Evolutionary conservation across 2,797 vertebrate species (phyloP), one percentile per base, ranked within the genome.

Genomic region (Paedocypris micromegethes): DNA sequence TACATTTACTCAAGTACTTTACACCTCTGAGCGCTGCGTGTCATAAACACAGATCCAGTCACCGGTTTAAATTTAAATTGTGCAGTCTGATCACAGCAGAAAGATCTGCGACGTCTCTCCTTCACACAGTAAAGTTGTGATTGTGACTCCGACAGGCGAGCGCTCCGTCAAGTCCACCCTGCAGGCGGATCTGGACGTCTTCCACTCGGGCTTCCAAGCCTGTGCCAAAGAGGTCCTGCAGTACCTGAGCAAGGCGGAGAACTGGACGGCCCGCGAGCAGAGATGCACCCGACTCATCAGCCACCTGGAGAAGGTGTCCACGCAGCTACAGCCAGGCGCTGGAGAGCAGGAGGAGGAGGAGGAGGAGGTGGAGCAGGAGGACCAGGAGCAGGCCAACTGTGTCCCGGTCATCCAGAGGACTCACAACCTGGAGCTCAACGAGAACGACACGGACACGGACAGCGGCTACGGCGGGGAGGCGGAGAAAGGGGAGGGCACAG

Each of bases 381-480:
- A 54, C 5, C 89, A 82, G 41, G 93, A 88, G 81, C 92, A 91
- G 39, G 85, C 93, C 37, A 92, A 94, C 86, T 96, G 96, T 37
- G 96, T 98, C 51, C 94, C 96, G 0, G 95, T 98, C 82, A 98
- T 98, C 75, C 96, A 95, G 89, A 91, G 94, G 89, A 95, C 93
- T 86, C 94, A 94, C 54, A 84, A 83, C 39, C 86, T 88, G 67
- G 90, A 89, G 81, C 79, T 86, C 65, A 95, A 89, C 45, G 94
- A 96, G 82, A 92, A 92, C 49, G 96, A 98, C 90, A 97, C 95
- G 0, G 96, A 98, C 87, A 98, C 95, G 5, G 96, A 98, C 89
- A 97, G 96, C 61, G 96, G 95, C 72, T 98, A 98, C 62, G 95
- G 96, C 2, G 96, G 96, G 0, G 96, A 97, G 69, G 85, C 88